Evolutionary conservation across 2,888 invertebrate genomes (phyloP), one percentile per base, ranked within the genome.

Genomic region (Agrilus mali): DNA sequence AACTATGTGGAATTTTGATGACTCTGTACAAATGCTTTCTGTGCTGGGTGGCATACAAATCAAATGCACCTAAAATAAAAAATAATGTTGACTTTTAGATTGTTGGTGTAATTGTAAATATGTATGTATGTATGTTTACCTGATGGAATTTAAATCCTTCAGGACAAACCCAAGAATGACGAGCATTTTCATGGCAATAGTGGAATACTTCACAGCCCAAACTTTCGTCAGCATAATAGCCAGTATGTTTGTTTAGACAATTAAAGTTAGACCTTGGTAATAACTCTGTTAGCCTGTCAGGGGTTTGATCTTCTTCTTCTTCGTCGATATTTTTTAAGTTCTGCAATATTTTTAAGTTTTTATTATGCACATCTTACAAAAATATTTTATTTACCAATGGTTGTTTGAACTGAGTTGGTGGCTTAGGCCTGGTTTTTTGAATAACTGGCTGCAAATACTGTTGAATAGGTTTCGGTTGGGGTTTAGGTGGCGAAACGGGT

Each of bases 101-200:
- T n/a, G n/a, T n/a, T n/a, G n/a, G n/a, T n/a, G n/a, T n/a, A n/a
- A n/a, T n/a, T n/a, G n/a, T n/a, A n/a, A n/a, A n/a, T n/a, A n/a
- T n/a, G n/a, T n/a, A n/a, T n/a, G n/a, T n/a, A n/a, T n/a, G n/a
- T n/a, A n/a, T n/a, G n/a, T 22, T 53, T 65, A 84, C 84, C 74
- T 86, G 86, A 58, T 87, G 86, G 77, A 87, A 87, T 39, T 81
- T 80, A 62, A 92, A 90, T 43, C 89, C 89, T 56, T 89, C 87
- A 0, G 92, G 92, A 57, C 92, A 93, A 56, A 92, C 82, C 90
- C 92, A 93, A 2, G 90, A 90, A 66, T 92, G 90, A 58, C 82
- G 83, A 33, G 85, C 85, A 55, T 82, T 86, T 54, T 88, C 90
- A 61, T 90, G 88, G 61, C 92, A 92, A 66, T 92, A 92, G 62